Conservation (phyloP, 2,888 invertebrate genomes). For the Ornithoptera priamus region DNA sequence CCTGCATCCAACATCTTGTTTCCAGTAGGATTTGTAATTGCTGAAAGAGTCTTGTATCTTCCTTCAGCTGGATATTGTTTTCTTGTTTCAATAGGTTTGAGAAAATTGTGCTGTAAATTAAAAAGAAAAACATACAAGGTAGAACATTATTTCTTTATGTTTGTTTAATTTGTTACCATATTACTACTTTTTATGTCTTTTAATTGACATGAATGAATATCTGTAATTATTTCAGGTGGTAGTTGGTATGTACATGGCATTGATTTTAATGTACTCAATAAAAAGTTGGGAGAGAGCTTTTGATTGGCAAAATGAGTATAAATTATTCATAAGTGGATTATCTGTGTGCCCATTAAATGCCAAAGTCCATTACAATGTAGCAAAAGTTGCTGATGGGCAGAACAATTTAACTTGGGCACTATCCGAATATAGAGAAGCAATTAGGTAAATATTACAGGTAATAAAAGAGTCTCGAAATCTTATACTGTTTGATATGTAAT, state of each 20-base stretch:
- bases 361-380: slow-evolving; percentile 96
- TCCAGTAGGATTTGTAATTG: slow-evolving; percentile 93
- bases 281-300: slow-evolving; percentile 83
- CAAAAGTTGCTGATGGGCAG: slow-evolving; percentile 89
- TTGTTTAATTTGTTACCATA: not conserved
- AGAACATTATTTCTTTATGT: slow-evolving; percentile 11
- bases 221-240: slow-evolving; percentile 16
- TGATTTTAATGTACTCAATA: slow-evolving; percentile 48
- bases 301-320: slow-evolving; percentile 90
- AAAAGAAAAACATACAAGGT: slow-evolving; percentile 44
- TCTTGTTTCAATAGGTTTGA: slow-evolving; percentile 82
- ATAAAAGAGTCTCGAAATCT: not conserved
- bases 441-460: slow-evolving; percentile 70
- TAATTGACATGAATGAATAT: not conserved
- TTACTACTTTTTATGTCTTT: not conserved
- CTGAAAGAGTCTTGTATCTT: slow-evolving; percentile 91
- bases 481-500: not conserved
- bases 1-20: slow-evolving; percentile 92
- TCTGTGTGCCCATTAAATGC: slow-evolving; percentile 95
- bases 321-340: slow-evolving; percentile 89
- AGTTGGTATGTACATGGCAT: slow-evolving; percentile 25
- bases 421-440: slow-evolving; percentile 87
- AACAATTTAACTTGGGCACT: slow-evolving; percentile 86
- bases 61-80: slow-evolving; percentile 91
- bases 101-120: slow-evolving; percentile 44